Evolutionary conservation across 64 coral and sea anemone genomes (phyloP), one percentile per base, ranked within the genome.

Genomic region (Dendrophyllia cribrosa): DNA sequence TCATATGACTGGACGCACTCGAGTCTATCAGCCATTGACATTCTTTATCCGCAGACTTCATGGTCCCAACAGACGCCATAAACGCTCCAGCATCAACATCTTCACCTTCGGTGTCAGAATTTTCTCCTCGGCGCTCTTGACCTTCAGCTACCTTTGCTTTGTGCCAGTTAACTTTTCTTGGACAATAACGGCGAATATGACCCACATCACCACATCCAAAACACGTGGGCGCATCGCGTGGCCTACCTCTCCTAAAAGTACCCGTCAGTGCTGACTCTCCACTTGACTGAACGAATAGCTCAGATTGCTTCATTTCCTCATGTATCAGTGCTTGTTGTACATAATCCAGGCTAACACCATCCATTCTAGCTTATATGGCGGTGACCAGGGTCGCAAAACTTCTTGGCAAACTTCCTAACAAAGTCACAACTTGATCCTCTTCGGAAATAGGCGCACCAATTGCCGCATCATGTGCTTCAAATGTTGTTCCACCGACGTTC

Each of bases 391-490:
- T 89, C 48, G 23, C 43, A 26, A 61, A 89, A 59, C 53, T 47
- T 49, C 61, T 63, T 11, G 59, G 75, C 66, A 79, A 75, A 63
- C 88, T 89, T 76, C 87, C 34, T 73, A 75, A 89, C 51, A 43
- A 89, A 34, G 87, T 77, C 21, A 89, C 87, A 13, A 90, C 88
- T 66, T 71, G 88, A 16, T 90, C 88, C 58, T 90, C 75, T 43
- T 48, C 88, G 56, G 75, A 80, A 48, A 90, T 90, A n/a, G n/a
- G n/a, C 51, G 76, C 76, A 0, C 63, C 88, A 2, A 90, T 90
- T 51, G 88, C 75, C 23, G 88, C 88, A 66, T 90, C 88, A 90
- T 90, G 60, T 50, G 9, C 55, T 91, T 91, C 59, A 91, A 72
- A 80, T 91, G 77, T 51, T 58, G 26, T 22, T 89, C 87, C 22